These are phyloP conservation scores for Stictonetta naevosa DNA, from an alignment of 2,113 vertebrate genomes.

Conservation along the genomic window DNA sequence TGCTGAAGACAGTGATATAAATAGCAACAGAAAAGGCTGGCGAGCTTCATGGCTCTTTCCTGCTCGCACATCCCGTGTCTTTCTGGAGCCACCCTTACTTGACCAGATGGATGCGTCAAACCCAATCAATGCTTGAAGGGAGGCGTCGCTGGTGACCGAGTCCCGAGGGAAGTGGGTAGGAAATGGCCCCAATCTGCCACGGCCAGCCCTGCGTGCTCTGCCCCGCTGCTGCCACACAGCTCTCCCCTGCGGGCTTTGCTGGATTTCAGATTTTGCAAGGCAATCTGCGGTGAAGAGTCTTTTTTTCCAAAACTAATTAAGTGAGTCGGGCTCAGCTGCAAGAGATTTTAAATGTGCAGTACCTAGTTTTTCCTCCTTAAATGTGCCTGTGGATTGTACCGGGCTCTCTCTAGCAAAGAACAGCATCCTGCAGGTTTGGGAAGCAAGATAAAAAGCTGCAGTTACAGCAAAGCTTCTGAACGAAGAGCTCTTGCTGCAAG, in stretches of 20 bases:
- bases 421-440: neutral
- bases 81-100: neutral
- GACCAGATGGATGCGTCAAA: neutral
- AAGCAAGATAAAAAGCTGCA: neutral
- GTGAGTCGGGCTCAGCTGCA: neutral
- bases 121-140: neutral
- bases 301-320: neutral
- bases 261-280: neutral
- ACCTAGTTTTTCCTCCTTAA: neutral
- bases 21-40: neutral
- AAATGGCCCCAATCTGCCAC: neutral
- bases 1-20: neutral
- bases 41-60: neutral
- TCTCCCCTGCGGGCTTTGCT: neutral
- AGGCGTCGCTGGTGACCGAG: neutral
- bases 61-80: neutral
- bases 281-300: neutral
- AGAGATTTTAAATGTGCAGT: neutral
- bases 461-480: neutral
- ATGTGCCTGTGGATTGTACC: fast-evolving
- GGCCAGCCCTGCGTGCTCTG: neutral
- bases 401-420: neutral
- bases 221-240: fast-evolving
- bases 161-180: neutral
- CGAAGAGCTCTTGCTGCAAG: neutral